phyloP scores from a whole-genome alignment of 2,888 invertebrate species.

The Antitype chi region DNA sequence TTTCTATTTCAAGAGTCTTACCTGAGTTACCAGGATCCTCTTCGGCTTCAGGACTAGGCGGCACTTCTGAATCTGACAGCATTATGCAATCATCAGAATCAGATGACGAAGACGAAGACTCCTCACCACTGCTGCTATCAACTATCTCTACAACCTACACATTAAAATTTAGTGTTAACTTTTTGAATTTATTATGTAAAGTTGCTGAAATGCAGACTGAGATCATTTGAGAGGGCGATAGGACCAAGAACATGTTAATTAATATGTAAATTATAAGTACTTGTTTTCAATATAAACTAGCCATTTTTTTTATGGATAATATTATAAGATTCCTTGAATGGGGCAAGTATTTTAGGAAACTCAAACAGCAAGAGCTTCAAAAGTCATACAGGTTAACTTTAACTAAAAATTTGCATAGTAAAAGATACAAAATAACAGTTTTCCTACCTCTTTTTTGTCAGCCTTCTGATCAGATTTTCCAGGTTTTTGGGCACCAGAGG shows the following conservation, averaged over 20 bases:
- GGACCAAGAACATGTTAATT: neutral
- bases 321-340: neutral
- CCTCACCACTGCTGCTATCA: conserved; percentile 91
- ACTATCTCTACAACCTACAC: conserved; percentile 94
- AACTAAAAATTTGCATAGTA: neutral
- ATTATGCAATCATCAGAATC: conserved; percentile 96
- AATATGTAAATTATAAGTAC: no score
- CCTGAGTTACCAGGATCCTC: conserved; percentile 98
- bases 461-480: conserved; percentile 79
- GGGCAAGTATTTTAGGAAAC: neutral
- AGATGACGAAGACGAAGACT: conserved; percentile 91
- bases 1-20: conserved; percentile 57
- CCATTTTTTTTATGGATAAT: neutral
- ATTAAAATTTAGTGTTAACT: conserved; percentile 55
- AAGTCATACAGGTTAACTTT: neutral
- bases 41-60: conserved; percentile 94
- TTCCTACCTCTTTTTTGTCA: conserved; percentile 83
- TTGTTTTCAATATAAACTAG: neutral
- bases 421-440: neutral
- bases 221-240: neutral
- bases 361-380: neutral
- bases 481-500: conserved; percentile 77
- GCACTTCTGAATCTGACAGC: conserved; percentile 95
- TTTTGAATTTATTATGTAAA: conserved; percentile 11
- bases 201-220: conserved; percentile 10